A percentile compares a stretch with the other conserved stretches of the same genome.
Conservation (phyloP, 1,140 invertebrate genomes). For the Ceratoteleas bidentatus region DNA sequence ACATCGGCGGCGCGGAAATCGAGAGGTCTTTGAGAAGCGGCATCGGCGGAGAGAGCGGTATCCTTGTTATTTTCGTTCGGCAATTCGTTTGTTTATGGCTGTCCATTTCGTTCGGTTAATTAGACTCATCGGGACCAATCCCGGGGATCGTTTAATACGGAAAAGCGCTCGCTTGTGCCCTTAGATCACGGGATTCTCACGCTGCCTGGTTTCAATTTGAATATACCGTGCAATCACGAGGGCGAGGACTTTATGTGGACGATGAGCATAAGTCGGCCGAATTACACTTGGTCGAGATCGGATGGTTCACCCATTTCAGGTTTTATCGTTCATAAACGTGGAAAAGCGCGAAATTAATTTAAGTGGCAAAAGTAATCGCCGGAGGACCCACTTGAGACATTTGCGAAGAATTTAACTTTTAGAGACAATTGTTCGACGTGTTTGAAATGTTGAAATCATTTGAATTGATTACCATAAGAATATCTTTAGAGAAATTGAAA, state of each 20-base stretch:
- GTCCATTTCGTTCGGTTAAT: too few species aligned
- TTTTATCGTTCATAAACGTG: conserved; percentile 28
- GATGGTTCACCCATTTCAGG: conserved; percentile 69
- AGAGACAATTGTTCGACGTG: too few species aligned
- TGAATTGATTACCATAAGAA: too few species aligned
- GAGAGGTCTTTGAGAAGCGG: conserved; percentile 57
- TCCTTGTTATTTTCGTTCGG: background rate
- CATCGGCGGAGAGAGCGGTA: conserved; percentile 45
- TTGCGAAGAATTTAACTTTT: background rate
- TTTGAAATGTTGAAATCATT: too few species aligned
- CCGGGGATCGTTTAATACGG: too few species aligned
- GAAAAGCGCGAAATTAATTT: background rate
- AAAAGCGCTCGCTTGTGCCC: conserved; percentile 2
- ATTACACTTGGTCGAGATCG: conserved; percentile 72
- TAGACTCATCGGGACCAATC: too few species aligned
- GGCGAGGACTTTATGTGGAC: conserved; percentile 69
- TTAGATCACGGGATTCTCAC: conserved; percentile 71
- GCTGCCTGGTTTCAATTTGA: conserved; percentile 71
- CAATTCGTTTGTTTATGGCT: too few species aligned
- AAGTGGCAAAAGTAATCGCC: too few species aligned
- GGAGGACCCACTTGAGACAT: background rate
- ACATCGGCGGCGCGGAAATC: conserved; percentile 67
- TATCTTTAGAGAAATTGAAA: too few species aligned
- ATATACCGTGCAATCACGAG: conserved; percentile 72
- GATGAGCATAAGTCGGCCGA: conserved; percentile 69